Evolutionary conservation across 1,140 invertebrate genomes (phyloP).

Genomic region (Calliopsis andreniformis): DNA sequence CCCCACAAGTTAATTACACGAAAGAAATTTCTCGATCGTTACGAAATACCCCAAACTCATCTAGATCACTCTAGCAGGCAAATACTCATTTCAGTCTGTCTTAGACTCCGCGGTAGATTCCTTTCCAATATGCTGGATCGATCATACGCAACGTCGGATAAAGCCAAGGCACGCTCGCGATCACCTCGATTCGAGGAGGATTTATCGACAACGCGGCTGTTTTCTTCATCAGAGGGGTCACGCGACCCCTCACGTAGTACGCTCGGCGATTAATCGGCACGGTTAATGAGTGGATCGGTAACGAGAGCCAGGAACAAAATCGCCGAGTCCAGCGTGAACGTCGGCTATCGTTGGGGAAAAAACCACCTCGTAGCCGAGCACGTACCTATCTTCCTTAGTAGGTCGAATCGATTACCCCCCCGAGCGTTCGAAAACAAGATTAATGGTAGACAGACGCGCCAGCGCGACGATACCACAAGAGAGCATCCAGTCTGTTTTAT

Average conservation of each 20-base stretch:
- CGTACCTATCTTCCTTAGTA: conserved; percentile 32
- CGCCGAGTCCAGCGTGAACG: not conserved
- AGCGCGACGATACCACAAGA: not conserved
- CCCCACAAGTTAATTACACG: too few species aligned
- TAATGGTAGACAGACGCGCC: conserved; percentile 18
- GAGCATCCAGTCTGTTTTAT: not conserved
- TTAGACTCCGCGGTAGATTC: too few species aligned
- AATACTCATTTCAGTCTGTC: too few species aligned
- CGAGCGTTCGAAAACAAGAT: conserved; percentile 31
- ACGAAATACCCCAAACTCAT: too few species aligned
- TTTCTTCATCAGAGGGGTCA: not conserved
- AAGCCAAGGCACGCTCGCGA: not conserved
- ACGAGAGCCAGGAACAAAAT: conserved; percentile 21
- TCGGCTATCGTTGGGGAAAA: conserved; percentile 7
- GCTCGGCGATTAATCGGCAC: conserved; percentile 7
- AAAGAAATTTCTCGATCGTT: too few species aligned
- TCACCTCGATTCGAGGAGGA: not conserved
- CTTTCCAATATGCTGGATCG: not conserved
- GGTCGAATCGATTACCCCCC: conserved; percentile 36
- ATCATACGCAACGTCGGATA: not conserved
- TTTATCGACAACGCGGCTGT: not conserved
- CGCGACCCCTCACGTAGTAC: conserved; percentile 15
- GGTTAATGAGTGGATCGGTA: conserved; percentile 27
- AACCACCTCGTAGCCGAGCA: not conserved
- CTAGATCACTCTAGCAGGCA: too few species aligned